Evolutionary conservation across 2,888 invertebrate genomes (phyloP), one percentile per base, ranked within the genome.

Genomic region (Apocheima hispidaria): DNA sequence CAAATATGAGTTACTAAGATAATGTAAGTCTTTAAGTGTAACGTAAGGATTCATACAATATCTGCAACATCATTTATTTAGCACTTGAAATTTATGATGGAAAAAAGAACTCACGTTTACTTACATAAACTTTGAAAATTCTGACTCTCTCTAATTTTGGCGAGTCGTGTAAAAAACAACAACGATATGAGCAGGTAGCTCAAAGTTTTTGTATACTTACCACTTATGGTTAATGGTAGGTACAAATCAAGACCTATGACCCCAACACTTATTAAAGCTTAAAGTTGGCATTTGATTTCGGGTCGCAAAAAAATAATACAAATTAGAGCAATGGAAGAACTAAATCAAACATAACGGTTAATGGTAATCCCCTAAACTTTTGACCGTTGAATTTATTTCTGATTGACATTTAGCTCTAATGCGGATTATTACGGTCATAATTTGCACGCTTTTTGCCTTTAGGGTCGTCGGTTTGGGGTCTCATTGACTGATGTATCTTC

Each of bases 381-480:
- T 49, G 41, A 57, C 46, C 44, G 50, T 51, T 65, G 26, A 46
- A 61, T 55, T 43, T 54, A 1, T 50, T 55, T 49, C 20, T 66
- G 66, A 69, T 69, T 66, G 64, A 60, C 55, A 63, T 56, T 50
- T n/a, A 56, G 58, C 58, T 60, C 65, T 57, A 67, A 66, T 55
- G 36, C 62, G 49, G 58, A 62, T 59, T 61, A 63, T 61, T 53
- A 56, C 61, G 60, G 61, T 66, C 43, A 54, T 44, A 61, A 54
- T 49, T 63, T 59, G 50, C 49, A 53, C 40, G 51, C n/a, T 52
- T 52, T 63, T 67, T 62, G 12, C 33, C 33, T 55, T 51, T 40
- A 40, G 23, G 56, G 40, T 43, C 36, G n/a, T 40, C 26, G 50
- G 51, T 51, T 33, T 52, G 35, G 18, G 51, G 30, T 36, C 46